Base-by-base conservation (phyloP, 2,113 vertebrate genomes). In the Megaceryle torquata region DNA sequence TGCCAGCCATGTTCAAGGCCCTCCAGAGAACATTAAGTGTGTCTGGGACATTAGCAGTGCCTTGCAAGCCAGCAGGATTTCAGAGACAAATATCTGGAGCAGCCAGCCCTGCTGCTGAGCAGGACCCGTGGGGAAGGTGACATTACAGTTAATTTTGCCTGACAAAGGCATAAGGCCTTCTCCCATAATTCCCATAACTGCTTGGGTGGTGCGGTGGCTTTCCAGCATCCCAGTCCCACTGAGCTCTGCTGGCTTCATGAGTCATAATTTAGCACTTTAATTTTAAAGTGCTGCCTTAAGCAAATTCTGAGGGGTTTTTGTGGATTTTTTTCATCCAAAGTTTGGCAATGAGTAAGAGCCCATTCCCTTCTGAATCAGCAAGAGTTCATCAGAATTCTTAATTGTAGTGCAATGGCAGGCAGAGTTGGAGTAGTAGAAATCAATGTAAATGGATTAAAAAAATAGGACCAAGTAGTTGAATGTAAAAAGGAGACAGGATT, bases 391-490 rank as follows among this genome's bases (percentile, higher is more conserved):
- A 93, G 88, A 96, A 94, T 94, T 75, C 91, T 88, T 97, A 89
- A 89, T 95, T 96, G 86, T 80, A 95, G 82, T 88, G 96, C 95
- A 94, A 95, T 88, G 87, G 51, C 82, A 95, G 67, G 82, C 91
- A 72, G 81, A 79, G 83, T 77, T 96, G 96, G 95, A 94, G 82
- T 88, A 88, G 95, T 61, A 96, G 90, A 96, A 97, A 98, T 98
- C 98, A 69, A 95, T 97, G 96, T 53, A 91, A 96, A 94, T 93
- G 84, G 95, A 95, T 97, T 95, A 87, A 91, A 96, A 96, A 89
- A 91, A 91, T 74, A 92, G 51, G 33, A 81, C 89, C 59, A 50
- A 96, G 95, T 91, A 92, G 91, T 79, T 37, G 29, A 60, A 63
- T 53, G 68, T 56, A 76, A 91, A 96, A 85, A 85, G 75, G 82